A percentile compares a stretch with the other conserved stretches of the same genome.
Conservation (phyloP, 1,140 invertebrate genomes). For the Papilio xuthus region DNA sequence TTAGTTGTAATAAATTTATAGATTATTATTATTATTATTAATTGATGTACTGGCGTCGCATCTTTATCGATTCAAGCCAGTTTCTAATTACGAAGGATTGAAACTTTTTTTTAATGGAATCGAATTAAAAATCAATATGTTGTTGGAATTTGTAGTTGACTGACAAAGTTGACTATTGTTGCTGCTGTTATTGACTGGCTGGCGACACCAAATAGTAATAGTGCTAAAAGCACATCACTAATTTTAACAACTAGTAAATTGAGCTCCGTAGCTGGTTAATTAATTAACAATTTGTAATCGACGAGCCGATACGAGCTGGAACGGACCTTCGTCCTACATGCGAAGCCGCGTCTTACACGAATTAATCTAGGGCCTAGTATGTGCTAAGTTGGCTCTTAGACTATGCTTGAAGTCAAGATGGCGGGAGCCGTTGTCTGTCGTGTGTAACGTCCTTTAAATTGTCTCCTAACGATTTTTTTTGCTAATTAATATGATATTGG, state of each 20-base stretch:
- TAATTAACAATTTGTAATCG: constrained; percentile 61
- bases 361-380: not conserved
- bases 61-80: constrained; percentile 6
- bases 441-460: not conserved
- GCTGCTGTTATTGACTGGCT: no score
- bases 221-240: constrained; percentile 16
- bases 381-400: not conserved
- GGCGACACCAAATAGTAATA: not conserved
- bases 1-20: constrained; percentile 10
- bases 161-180: no score
- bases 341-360: not conserved
- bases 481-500: not conserved
- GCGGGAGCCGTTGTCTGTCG: not conserved
- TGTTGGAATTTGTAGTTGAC: no score
- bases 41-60: constrained; percentile 4
- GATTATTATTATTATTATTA: constrained; percentile 19
- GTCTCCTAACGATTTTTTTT: not conserved
- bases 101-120: constrained; percentile 25
- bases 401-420: not conserved
- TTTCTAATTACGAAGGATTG: constrained; percentile 24
- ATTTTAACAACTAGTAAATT: constrained; percentile 46
- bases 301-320: constrained; percentile 38
- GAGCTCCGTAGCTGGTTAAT: constrained; percentile 43
- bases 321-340: constrained; percentile 18
- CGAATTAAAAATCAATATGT: not conserved